Evolutionary conservation across 1,140 invertebrate genomes (phyloP).

Genomic region (Lepidotrigona ventralis): DNA sequence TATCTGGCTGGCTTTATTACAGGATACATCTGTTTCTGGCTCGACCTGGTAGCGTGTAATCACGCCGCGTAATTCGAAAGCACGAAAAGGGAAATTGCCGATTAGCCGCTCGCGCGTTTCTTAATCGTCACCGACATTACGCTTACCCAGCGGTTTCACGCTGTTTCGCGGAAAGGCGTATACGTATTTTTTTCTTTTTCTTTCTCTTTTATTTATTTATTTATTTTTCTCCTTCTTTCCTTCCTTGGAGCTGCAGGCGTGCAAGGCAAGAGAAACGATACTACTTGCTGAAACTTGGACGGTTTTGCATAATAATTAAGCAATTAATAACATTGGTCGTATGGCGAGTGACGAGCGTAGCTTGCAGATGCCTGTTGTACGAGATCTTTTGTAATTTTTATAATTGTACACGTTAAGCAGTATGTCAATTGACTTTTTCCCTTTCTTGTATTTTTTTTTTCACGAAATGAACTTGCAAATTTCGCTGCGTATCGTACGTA

Average conservation of each 20-base stretch:
- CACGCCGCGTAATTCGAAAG: slow-evolving; percentile 72
- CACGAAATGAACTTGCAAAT: no score
- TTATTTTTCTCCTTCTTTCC: no score
- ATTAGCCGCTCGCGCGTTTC: slow-evolving; percentile 66
- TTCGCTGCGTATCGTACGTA: no score
- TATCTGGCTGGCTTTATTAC: slow-evolving; percentile 61
- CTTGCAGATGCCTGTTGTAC: not conserved
- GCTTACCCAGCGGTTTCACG: slow-evolving; percentile 12
- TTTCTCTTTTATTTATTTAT: no score
- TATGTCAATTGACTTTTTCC: not conserved
- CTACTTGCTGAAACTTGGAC: not conserved
- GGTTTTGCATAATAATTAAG: not conserved
- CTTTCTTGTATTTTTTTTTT: no score
- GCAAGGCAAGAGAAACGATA: not conserved
- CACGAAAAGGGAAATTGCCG: slow-evolving; percentile 71
- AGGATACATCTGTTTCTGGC: slow-evolving; percentile 72
- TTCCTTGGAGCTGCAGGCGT: not conserved
- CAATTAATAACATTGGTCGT: not conserved
- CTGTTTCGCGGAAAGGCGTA: slow-evolving; percentile 13
- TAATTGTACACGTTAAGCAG: not conserved
- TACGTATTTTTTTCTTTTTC: no score
- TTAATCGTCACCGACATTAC: slow-evolving; percentile 58
- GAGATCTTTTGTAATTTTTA: not conserved
- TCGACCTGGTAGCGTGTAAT: slow-evolving; percentile 65
- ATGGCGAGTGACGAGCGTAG: not conserved